Conservation (phyloP, 2,797 vertebrate species). For the Pseudocheirus occidentalis region DNA sequence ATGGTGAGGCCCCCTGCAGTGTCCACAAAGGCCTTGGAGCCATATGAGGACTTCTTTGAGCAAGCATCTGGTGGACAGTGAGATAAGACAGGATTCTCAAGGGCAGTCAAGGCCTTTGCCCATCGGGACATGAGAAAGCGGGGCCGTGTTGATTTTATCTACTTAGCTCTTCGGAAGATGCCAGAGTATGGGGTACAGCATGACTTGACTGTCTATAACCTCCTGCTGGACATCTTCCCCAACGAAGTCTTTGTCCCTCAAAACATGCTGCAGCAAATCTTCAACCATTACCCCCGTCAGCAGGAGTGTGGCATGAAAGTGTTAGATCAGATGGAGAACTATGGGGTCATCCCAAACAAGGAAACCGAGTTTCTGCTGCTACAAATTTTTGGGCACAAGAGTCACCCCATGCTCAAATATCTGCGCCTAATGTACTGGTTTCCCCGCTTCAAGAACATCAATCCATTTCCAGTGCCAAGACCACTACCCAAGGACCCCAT, state of each 20-base stretch:
- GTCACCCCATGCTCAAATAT: slow-evolving; percentile 91
- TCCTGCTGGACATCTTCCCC: slow-evolving; percentile 92
- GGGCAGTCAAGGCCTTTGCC: slow-evolving; percentile 86
- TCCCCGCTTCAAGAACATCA: slow-evolving; percentile 89
- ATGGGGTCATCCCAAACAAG: slow-evolving; percentile 89
- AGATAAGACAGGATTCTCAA: slow-evolving; percentile 87
- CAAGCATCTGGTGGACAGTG: slow-evolving; percentile 65
- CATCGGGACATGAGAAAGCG: slow-evolving; percentile 86
- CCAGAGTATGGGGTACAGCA: slow-evolving; percentile 89
- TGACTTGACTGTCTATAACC: slow-evolving; percentile 90
- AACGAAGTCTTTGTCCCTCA: slow-evolving; percentile 92
- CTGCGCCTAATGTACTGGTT: slow-evolving; percentile 93
- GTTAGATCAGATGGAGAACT: slow-evolving; percentile 92
- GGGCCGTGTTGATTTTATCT: slow-evolving; percentile 94
- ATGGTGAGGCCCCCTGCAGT: background rate
- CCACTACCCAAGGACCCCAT: slow-evolving; percentile 87
- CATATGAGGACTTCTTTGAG: slow-evolving; percentile 85
- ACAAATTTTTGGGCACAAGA: slow-evolving; percentile 90
- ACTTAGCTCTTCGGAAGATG: slow-evolving; percentile 92
- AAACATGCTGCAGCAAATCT: slow-evolving; percentile 90
- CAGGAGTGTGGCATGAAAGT: slow-evolving; percentile 91
- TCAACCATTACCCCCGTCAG: slow-evolving; percentile 92
- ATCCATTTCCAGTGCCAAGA: slow-evolving; percentile 89
- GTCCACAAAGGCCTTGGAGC: slow-evolving; percentile 61
- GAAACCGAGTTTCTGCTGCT: slow-evolving; percentile 90